A percentile compares a stretch with the other conserved stretches of the same genome.
Conservation (phyloP, 2,888 invertebrate species). For the Linyphia triangularis region DNA sequence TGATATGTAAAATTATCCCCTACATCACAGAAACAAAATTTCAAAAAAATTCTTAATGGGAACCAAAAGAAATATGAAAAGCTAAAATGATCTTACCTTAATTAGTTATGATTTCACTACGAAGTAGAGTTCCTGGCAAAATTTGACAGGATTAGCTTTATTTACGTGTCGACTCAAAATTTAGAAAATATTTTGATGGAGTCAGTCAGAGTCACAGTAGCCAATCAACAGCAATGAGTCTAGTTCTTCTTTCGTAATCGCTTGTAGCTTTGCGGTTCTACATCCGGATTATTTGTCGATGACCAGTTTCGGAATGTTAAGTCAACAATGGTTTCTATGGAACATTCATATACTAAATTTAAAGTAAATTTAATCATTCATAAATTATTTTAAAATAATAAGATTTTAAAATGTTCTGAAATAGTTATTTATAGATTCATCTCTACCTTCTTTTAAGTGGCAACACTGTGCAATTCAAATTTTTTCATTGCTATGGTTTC, state of each 20-base stretch:
- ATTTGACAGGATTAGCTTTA: not conserved
- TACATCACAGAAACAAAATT: no score
- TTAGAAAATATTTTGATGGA: conserved; percentile 21
- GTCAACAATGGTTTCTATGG: no score
- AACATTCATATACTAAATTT: no score
- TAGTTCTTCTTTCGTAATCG: conserved; percentile 31
- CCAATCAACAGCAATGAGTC: conserved; percentile 4
- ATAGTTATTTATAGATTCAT: no score
- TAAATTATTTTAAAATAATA: no score
- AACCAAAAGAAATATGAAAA: not conserved
- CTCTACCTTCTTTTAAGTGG: not conserved
- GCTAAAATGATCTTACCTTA: not conserved
- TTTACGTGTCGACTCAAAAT: conserved; percentile 41
- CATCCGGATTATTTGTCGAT: conserved; percentile 9
- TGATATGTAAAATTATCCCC: no score
- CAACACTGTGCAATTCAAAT: conserved; percentile 2
- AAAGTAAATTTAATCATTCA: no score
- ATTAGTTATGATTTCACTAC: not conserved
- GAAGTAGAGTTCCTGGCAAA: not conserved
- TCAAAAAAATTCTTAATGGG: not conserved
- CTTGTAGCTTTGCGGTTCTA: conserved; percentile 23
- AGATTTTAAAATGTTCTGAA: no score
- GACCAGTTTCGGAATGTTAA: no score
- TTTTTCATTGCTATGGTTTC: conserved; percentile 9
- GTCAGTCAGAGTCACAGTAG: conserved; percentile 12